phyloP scores from a whole-genome alignment of 2,113 vertebrate genomes.

The Tylochromis polylepis region DNA sequence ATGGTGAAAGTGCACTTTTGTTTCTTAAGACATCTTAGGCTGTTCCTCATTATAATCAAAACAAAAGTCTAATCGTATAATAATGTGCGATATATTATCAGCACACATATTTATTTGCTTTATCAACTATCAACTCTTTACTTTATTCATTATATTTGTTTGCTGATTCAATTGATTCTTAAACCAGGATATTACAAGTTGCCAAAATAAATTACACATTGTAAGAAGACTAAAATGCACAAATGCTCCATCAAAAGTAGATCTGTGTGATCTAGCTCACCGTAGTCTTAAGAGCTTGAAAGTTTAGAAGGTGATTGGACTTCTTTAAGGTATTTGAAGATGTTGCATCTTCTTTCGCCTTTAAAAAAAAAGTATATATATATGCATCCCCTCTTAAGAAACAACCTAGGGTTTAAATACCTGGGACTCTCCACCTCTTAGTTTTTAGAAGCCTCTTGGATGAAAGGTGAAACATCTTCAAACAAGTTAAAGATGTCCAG shows the following conservation, averaged over 20 bases:
- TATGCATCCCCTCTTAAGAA: background rate
- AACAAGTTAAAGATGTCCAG: background rate
- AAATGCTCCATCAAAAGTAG: background rate
- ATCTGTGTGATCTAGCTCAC: background rate
- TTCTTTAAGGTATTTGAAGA: background rate
- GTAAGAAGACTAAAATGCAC: background rate
- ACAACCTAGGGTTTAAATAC: background rate
- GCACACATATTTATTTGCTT: background rate
- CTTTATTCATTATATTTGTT: background rate
- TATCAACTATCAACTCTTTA: background rate
- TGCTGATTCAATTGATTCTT: background rate
- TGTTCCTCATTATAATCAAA: background rate
- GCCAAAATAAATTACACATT: background rate
- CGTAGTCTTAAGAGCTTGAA: background rate
- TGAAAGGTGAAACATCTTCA: background rate
- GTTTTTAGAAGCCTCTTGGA: background rate
- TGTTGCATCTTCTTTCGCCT: background rate
- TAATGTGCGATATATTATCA: background rate
- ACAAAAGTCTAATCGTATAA: background rate
- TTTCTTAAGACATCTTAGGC: background rate
- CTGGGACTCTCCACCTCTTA: background rate
- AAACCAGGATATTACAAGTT: background rate
- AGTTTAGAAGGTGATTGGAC: background rate
- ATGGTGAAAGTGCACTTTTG: background rate
- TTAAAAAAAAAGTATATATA: background rate